Evolutionary conservation across 2,888 invertebrate genomes (phyloP).

Genomic region (Agonopterix alstromeriana): DNA sequence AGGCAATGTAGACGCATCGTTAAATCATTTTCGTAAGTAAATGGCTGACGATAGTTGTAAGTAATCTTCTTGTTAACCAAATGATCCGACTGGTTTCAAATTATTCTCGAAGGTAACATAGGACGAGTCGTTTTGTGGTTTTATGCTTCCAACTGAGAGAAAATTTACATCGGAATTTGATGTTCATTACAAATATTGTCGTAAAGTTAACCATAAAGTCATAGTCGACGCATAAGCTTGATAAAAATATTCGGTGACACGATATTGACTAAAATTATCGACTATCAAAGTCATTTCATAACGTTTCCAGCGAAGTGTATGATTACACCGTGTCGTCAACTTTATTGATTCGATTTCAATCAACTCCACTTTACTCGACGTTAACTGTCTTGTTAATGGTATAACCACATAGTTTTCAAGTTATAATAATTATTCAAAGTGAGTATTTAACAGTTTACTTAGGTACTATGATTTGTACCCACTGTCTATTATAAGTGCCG

Average conservation of each 20-base stretch:
- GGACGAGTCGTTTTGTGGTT: slow-evolving; percentile 16
- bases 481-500: too few relatives aligned
- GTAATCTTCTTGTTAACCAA: slow-evolving; percentile 42
- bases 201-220: slow-evolving; percentile 22
- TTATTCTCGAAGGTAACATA: slow-evolving; percentile 25
- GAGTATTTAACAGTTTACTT: neutral
- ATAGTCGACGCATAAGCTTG: neutral
- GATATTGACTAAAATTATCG: slow-evolving; percentile 33
- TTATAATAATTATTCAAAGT: neutral
- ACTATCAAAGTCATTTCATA: slow-evolving; percentile 17
- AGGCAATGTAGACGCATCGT: slow-evolving; percentile 30
- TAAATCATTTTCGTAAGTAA: slow-evolving; percentile 28
- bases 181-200: slow-evolving; percentile 35
- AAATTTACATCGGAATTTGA: slow-evolving; percentile 29
- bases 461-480: too few relatives aligned
- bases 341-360: slow-evolving; percentile 36
- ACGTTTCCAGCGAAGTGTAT: slow-evolving; percentile 19
- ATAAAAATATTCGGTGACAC: slow-evolving; percentile 30
- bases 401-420: neutral
- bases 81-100: slow-evolving; percentile 35
- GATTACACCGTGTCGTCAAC: slow-evolving; percentile 23
- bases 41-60: slow-evolving; percentile 28
- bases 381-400: neutral
- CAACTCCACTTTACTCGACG: slow-evolving; percentile 16
- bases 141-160: slow-evolving; percentile 35